Evolutionary conservation across 2,888 invertebrate genomes (phyloP).

Genomic region (Ectemnius continuus): DNA sequence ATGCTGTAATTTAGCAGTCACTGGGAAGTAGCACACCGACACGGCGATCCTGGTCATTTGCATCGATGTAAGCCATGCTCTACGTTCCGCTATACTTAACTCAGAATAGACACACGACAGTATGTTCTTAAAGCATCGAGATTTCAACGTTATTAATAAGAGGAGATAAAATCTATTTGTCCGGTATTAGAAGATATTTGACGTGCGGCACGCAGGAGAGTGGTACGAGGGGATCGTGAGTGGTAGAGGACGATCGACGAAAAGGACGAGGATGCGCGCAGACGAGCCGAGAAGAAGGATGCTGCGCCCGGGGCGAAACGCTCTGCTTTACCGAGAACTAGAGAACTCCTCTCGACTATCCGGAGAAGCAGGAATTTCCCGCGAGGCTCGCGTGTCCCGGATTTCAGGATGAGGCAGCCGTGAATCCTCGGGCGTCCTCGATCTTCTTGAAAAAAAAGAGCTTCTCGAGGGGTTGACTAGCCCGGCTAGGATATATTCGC

Average conservation of each 20-base stretch:
- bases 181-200: no score
- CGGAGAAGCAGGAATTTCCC: conserved; percentile 73
- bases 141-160: no score
- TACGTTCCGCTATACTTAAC: no score
- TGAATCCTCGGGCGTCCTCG: conserved; percentile 65
- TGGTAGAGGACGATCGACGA: conserved; percentile 50
- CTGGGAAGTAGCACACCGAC: no score
- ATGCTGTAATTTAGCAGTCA: neutral
- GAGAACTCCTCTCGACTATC: conserved; percentile 53
- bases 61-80: no score
- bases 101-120: no score
- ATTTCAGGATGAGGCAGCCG: conserved; percentile 66
- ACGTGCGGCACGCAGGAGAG: no score
- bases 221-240: conserved; percentile 19
- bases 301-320: conserved; percentile 41
- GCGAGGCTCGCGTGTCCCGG: conserved; percentile 77
- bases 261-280: conserved; percentile 41
- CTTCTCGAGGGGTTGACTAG: conserved; percentile 68
- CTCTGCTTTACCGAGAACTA: conserved; percentile 66
- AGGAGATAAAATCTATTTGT: no score
- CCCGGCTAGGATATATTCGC: conserved; percentile 61
- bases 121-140: no score
- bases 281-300: conserved; percentile 47
- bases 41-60: no score
- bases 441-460: conserved; percentile 59